These are phyloP conservation scores for Boulengeromyrus knoepffleri DNA, from an alignment of 2,113 vertebrate genomes.

Conservation along the genomic window DNA sequence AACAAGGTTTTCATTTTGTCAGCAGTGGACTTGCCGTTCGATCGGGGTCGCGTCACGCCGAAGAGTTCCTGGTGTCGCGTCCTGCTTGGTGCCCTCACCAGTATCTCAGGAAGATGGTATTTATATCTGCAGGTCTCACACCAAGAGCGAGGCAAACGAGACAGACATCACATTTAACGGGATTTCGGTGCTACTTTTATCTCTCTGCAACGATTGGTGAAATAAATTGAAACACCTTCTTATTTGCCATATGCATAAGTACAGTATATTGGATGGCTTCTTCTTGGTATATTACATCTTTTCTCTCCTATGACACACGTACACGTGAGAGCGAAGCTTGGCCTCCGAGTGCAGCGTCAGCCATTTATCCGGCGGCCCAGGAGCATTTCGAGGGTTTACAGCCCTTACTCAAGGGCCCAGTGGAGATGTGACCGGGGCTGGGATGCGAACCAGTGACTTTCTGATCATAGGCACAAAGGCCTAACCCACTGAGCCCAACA, in stretches of 20 bases:
- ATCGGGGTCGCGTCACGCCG: background rate
- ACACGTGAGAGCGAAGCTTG: background rate
- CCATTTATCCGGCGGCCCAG: background rate
- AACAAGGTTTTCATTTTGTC: background rate
- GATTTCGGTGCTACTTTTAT: background rate
- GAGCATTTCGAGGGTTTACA: background rate
- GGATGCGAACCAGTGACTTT: background rate
- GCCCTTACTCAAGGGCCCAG: background rate
- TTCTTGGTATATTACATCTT: background rate
- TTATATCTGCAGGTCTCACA: background rate
- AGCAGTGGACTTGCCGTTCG: background rate
- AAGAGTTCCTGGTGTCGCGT: background rate
- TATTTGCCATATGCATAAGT: background rate
- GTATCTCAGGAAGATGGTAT: background rate
- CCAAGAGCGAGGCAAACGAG: background rate
- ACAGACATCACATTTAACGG: background rate
- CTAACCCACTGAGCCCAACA: background rate
- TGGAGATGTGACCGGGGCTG: background rate
- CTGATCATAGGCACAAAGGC: background rate
- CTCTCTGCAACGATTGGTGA: background rate
- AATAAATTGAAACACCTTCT: background rate
- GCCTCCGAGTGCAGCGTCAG: background rate
- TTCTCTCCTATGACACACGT: background rate
- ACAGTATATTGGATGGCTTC: background rate
- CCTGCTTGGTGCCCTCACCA: background rate